Percentiles rank a stretch among this genome's conserved stretches.
phyloP scores from a whole-genome alignment of 2,113 vertebrate species.

The Pheucticus melanocephalus region DNA sequence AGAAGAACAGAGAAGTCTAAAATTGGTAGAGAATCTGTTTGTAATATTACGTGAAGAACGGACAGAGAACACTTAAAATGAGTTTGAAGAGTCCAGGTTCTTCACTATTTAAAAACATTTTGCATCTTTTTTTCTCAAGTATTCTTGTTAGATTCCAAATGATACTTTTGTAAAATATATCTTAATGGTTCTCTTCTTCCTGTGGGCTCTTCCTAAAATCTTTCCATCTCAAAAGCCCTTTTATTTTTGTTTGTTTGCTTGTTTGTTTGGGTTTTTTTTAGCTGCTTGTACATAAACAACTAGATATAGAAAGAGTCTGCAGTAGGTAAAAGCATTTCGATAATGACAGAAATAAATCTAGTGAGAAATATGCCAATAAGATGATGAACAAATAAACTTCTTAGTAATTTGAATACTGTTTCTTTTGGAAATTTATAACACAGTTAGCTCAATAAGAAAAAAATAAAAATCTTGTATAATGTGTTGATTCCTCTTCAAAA shows the following conservation, averaged over 20 bases:
- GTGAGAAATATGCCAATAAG: background rate
- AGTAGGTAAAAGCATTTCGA: background rate
- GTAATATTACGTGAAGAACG: background rate
- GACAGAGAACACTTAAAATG: background rate
- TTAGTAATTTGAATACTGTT: background rate
- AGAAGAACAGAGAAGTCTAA: background rate
- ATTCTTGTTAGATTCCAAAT: background rate
- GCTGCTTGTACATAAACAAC: background rate
- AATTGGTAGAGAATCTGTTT: background rate
- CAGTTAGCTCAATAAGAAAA: background rate
- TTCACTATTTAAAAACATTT: background rate
- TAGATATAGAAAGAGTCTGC: background rate
- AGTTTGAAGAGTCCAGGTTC: background rate
- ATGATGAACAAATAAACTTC: background rate
- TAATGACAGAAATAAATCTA: background rate
- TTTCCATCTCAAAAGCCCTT: background rate
- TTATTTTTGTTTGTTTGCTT: background rate
- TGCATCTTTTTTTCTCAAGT: background rate
- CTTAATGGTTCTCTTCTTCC: background rate
- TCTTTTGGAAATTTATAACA: background rate
- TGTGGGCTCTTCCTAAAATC: background rate
- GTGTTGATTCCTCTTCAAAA: background rate
- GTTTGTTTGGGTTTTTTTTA: background rate
- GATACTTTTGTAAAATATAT: background rate
- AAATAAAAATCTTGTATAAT: background rate